phyloP scores from a whole-genome alignment of 2,888 invertebrate genomes.

The Tridacna crocea region DNA sequence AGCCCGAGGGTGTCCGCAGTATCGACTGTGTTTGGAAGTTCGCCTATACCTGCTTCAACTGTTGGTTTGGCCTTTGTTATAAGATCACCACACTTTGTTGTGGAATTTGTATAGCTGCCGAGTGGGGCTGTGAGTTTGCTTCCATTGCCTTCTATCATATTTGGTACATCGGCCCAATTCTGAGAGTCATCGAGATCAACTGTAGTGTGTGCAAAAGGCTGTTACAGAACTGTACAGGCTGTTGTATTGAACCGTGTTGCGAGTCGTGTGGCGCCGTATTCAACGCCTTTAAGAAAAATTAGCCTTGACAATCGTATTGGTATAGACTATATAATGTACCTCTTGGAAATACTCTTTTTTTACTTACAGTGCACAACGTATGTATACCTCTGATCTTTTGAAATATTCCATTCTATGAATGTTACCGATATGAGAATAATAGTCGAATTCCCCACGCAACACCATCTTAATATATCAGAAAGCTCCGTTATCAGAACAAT shows the following conservation, averaged over 20 bases:
- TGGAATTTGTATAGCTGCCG: conserved; percentile 87
- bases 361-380: no score
- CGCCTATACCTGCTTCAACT: conserved; percentile 87
- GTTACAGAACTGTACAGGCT: conserved; percentile 86
- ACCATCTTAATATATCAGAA: no score
- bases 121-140: conserved; percentile 83
- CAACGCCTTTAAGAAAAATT: conserved; percentile 61
- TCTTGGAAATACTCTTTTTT: no score
- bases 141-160: conserved; percentile 88
- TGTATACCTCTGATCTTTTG: no score
- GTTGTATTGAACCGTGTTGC: conserved; percentile 72
- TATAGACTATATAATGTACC: no score
- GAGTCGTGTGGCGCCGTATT: conserved; percentile 70
- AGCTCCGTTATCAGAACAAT: no score
- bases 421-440: no score
- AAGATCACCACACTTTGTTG: conserved; percentile 88
- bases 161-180: conserved; percentile 89
- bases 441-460: no score
- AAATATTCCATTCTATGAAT: no score
- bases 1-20: conserved; percentile 70
- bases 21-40: conserved; percentile 90
- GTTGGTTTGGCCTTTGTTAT: conserved; percentile 89
- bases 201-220: conserved; percentile 63
- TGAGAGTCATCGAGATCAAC: conserved; percentile 88
- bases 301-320: not conserved